Evolutionary conservation across 2,113 vertebrate species (phyloP).

Genomic region (Hymenochirus boettgeri): DNA sequence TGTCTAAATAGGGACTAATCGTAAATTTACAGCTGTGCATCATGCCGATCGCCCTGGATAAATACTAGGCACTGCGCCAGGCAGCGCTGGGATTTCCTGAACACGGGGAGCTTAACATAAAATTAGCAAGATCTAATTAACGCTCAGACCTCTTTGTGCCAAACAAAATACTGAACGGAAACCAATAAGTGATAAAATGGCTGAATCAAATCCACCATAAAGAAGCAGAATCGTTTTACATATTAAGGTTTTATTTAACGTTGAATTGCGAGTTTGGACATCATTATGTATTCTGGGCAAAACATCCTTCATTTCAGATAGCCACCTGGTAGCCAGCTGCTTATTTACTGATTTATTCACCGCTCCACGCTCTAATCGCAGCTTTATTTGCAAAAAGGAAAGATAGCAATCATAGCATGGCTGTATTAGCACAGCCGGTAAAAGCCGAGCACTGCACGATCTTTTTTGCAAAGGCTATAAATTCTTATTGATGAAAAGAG

Average conservation of each 20-base stretch:
- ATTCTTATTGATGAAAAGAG: no score
- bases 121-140: slow-evolving; percentile 42
- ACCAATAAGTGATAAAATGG: slow-evolving; percentile 22
- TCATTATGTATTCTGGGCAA: slow-evolving; percentile 10
- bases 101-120: slow-evolving; percentile 40
- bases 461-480: no score
- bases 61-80: slow-evolving; percentile 39
- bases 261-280: no score
- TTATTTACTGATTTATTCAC: slow-evolving; percentile 33
- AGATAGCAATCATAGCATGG: slow-evolving; percentile 17
- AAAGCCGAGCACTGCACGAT: no score
- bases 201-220: slow-evolving; percentile 3
- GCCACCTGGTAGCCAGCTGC: slow-evolving; percentile 37
- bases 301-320: neutral
- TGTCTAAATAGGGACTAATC: slow-evolving; percentile 41
- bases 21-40: slow-evolving; percentile 37
- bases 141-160: slow-evolving; percentile 21
- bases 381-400: slow-evolving; percentile 27
- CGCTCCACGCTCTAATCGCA: slow-evolving; percentile 26
- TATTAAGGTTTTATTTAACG: no score
- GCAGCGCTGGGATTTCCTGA: slow-evolving; percentile 39
- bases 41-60: slow-evolving; percentile 37
- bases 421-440: slow-evolving; percentile 17
- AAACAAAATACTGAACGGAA: slow-evolving; percentile 35
- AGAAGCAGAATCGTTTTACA: no score